Conservation (phyloP, 2,113 vertebrate genomes). For the Otocyon megalotis region DNA sequence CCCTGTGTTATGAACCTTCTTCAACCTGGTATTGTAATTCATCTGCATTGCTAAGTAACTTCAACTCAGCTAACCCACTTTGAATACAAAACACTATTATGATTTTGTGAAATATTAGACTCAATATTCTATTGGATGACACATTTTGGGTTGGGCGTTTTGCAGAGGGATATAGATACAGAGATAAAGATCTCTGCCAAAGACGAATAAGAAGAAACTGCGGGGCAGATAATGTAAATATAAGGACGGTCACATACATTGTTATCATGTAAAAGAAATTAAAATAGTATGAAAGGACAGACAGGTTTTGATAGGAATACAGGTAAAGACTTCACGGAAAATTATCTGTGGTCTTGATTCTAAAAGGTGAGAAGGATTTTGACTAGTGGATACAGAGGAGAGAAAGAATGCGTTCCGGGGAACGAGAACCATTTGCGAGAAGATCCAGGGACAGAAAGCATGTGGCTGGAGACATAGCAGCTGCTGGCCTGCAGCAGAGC, state of each 20-base stretch:
- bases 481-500: not conserved
- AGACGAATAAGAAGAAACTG: not conserved
- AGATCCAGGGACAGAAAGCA: not conserved
- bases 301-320: not conserved
- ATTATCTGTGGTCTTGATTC: not conserved
- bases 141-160: not conserved
- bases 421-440: not conserved
- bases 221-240: not conserved
- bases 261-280: not conserved
- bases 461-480: not conserved
- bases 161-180: not conserved
- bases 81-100: not conserved
- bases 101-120: not conserved
- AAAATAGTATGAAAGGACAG: not conserved
- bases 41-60: not conserved
- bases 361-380: not conserved
- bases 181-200: not conserved
- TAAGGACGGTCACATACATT: not conserved
- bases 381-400: not conserved
- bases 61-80: not conserved
- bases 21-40: not conserved
- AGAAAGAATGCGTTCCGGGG: not conserved
- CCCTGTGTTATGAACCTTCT: not conserved
- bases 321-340: not conserved
- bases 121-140: not conserved